Percentiles rank a stretch among this genome's conserved stretches.
These are phyloP conservation scores for Platichthys flesus DNA, from an alignment of 2,113 vertebrate genomes.

Conservation along the genomic window DNA sequence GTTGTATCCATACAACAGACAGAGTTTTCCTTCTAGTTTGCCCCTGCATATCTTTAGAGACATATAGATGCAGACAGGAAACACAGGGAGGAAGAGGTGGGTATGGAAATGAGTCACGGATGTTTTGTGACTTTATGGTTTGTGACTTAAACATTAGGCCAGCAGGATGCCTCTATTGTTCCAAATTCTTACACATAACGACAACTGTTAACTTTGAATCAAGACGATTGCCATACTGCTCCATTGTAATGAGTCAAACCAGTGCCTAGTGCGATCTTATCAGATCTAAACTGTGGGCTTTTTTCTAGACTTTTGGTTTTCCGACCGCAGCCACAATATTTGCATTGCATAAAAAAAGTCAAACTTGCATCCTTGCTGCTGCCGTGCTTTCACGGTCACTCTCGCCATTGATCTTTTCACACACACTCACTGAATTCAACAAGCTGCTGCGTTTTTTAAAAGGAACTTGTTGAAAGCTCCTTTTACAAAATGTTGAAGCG, in stretches of 20 bases:
- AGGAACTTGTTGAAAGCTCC: slow-evolving; percentile 12
- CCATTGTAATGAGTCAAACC: not conserved
- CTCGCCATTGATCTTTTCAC: slow-evolving; percentile 15
- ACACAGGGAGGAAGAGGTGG: not conserved
- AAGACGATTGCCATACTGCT: not conserved
- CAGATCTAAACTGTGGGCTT: too few species aligned
- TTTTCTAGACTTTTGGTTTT: too few species aligned
- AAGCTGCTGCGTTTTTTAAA: slow-evolving; percentile 9
- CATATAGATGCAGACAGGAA: slow-evolving; percentile 26
- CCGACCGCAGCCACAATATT: not conserved
- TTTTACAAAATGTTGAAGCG: not conserved
- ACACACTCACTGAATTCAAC: slow-evolving; percentile 28
- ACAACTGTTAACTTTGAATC: not conserved
- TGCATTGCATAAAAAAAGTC: not conserved
- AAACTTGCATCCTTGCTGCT: not conserved
- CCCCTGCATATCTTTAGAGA: not conserved
- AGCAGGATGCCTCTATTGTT: slow-evolving; percentile 7
- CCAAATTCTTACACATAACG: not conserved
- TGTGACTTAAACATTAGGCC: not conserved
- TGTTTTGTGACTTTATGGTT: not conserved
- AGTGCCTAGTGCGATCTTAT: not conserved
- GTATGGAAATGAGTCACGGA: not conserved
- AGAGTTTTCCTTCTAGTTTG: not conserved
- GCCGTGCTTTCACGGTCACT: not conserved
- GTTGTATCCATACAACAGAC: not conserved